A percentile compares a stretch with the other conserved stretches of the same genome.
Evolutionary conservation across 2,797 vertebrate genomes (phyloP).

Genomic region (Potorous gilbertii): DNA sequence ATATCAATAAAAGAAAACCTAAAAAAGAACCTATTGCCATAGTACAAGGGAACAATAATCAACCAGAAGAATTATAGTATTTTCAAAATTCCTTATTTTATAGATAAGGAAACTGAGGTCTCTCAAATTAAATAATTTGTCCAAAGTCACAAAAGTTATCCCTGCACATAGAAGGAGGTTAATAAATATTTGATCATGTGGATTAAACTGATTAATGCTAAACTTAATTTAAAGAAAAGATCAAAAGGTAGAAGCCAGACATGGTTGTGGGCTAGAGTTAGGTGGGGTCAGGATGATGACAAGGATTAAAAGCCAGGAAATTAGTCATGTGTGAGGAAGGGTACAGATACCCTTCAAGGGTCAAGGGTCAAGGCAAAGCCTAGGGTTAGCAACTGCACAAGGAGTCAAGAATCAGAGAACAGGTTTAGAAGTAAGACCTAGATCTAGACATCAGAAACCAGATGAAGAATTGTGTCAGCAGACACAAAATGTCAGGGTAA

Average conservation of each 20-base stretch:
- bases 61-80: not conserved
- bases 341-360: not conserved
- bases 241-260: not conserved
- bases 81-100: not conserved
- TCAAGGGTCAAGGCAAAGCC: not conserved
- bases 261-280: not conserved
- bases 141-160: not conserved
- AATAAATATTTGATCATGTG: not conserved
- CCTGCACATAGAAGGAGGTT: not conserved
- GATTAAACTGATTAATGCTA: not conserved
- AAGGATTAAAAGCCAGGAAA: not conserved
- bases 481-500: not conserved
- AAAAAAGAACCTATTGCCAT: not conserved
- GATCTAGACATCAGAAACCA: not conserved
- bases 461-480: not conserved
- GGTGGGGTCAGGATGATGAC: not conserved
- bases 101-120: not conserved
- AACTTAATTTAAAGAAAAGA: not conserved
- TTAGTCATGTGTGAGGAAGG: not conserved
- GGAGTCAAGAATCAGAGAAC: not conserved
- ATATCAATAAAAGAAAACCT: not conserved
- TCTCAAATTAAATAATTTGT: not conserved
- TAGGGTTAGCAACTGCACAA: not conserved
- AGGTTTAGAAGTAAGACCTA: not conserved
- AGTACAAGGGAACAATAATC: not conserved